These are phyloP conservation scores for Drosophila mayaguana DNA, from an alignment of 2,888 invertebrate genomes.

Conservation along the genomic window DNA sequence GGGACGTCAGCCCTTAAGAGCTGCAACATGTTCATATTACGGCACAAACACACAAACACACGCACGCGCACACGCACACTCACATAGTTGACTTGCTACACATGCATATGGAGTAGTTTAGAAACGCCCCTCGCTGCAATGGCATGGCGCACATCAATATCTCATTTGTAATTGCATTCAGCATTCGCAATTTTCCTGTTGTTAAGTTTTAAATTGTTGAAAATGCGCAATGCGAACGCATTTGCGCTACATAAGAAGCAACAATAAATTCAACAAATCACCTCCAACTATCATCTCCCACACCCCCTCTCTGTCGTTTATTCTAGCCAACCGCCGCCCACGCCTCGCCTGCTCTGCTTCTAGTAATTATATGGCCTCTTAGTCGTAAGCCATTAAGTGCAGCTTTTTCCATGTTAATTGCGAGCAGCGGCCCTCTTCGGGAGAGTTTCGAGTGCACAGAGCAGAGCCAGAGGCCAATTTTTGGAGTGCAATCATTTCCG, in stretches of 20 bases:
- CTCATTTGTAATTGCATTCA: slow-evolving; percentile 48
- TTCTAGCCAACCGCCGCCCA: not conserved
- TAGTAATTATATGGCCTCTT: slow-evolving; percentile 46
- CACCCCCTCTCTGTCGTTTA: not conserved
- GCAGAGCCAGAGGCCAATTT: slow-evolving; percentile 13
- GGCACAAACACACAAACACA: not conserved
- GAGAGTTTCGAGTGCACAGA: slow-evolving; percentile 15
- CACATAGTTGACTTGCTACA: not conserved
- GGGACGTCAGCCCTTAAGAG: slow-evolving; percentile 58
- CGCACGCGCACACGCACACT: slow-evolving; percentile 1
- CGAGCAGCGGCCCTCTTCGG: slow-evolving; percentile 27
- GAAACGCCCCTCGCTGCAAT: not conserved
- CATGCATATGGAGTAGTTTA: not conserved
- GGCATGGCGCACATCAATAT: slow-evolving; percentile 28
- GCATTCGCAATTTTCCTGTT: slow-evolving; percentile 34
- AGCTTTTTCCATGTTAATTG: slow-evolving; percentile 63
- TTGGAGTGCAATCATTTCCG: slow-evolving; percentile 33
- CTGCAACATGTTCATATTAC: slow-evolving; percentile 66
- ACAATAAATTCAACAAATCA: slow-evolving; percentile 39
- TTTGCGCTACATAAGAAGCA: slow-evolving; percentile 30
- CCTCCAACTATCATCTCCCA: not conserved
- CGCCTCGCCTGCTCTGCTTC: slow-evolving; percentile 11
- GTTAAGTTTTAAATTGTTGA: slow-evolving; percentile 32
- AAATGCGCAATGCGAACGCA: slow-evolving; percentile 30
- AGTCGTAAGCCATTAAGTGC: slow-evolving; percentile 41